These are phyloP conservation scores for Sarcophilus harrisii DNA, from an alignment of 2,797 vertebrate species.

Conservation along the genomic window DNA sequence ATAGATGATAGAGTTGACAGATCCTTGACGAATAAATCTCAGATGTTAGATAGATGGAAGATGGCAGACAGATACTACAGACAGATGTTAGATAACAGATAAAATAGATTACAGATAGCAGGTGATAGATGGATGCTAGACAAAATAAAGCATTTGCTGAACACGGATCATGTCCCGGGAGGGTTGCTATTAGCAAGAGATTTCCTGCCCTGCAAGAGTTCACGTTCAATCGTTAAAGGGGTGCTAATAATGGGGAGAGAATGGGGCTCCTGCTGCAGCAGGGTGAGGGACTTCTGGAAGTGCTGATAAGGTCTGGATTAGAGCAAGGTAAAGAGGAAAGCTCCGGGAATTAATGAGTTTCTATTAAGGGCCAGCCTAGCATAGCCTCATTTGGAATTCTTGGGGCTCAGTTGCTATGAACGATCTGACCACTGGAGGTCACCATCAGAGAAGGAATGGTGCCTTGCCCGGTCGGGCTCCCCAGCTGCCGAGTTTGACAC, in stretches of 20 bases:
- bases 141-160: neutral
- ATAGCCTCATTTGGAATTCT: neutral
- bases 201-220: neutral
- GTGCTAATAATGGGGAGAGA: neutral
- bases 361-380: neutral
- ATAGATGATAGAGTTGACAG: neutral
- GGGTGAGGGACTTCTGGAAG: neutral
- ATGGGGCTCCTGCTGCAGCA: neutral
- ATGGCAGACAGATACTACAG: neutral
- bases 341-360: neutral
- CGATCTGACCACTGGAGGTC: conserved; percentile 73
- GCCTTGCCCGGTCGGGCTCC: rapidly evolving
- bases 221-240: neutral
- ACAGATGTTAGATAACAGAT: neutral
- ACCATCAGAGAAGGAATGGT: conserved; percentile 64
- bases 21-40: too few species aligned
- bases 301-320: neutral
- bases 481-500: conserved; percentile 15
- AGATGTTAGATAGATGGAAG: neutral
- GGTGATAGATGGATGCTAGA: neutral
- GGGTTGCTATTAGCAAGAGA: neutral
- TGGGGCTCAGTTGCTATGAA: neutral
- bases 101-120: neutral
- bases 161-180: neutral
- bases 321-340: neutral